These are phyloP conservation scores for Percopsis transmontana DNA, from an alignment of 2,113 vertebrate species.

Conservation along the genomic window DNA sequence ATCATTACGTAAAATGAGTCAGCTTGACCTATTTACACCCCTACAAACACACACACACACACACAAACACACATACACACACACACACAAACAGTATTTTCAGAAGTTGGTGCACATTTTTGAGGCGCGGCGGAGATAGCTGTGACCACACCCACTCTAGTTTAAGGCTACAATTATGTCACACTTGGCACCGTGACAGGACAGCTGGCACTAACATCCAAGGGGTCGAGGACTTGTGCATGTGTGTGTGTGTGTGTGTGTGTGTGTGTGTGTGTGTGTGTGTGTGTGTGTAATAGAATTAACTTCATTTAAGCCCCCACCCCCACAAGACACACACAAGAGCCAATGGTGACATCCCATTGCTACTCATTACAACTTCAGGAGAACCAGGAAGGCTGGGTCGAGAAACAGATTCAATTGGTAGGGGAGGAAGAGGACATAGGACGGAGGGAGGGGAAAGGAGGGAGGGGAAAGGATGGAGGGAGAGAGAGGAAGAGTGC, in stretches of 20 bases:
- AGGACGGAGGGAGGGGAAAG: neutral
- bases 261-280: no score
- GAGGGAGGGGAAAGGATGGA: neutral
- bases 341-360: no score
- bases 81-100: constrained; percentile 15
- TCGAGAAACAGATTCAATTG: neutral
- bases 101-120: neutral
- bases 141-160: constrained; percentile 20
- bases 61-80: neutral
- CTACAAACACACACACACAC: no score
- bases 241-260: no score
- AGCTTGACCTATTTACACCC: constrained; percentile 12
- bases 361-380: neutral
- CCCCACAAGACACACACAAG: neutral
- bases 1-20: neutral
- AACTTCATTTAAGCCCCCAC: neutral
- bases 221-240: no score
- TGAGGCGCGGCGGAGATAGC: constrained; percentile 30
- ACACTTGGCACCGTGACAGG: constrained; percentile 10
- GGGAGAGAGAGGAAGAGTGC: constrained; percentile 4
- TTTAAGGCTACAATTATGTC: constrained; percentile 38
- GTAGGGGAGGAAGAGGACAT: constrained; percentile 1
- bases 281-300: neutral
- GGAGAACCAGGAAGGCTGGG: constrained; percentile 1
- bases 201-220: no score